Base-by-base conservation (phyloP, 2,888 invertebrate species). In the Xestia sexstrigata region DNA sequence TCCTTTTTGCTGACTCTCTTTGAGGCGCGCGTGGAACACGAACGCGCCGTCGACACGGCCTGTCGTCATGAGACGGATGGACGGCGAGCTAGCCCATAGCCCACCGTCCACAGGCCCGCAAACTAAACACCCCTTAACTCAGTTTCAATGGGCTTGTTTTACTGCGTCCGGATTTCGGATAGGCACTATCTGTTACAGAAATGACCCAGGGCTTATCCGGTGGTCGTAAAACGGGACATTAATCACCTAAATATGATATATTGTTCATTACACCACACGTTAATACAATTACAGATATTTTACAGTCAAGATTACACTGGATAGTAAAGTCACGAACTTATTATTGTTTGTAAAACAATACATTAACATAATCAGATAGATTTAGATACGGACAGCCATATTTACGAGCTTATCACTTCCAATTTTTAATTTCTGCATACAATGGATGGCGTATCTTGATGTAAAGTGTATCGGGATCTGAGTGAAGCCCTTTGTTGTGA, bases 361-460 rank as follows among this genome's bases (percentile, higher is more conserved):
- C 60, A 83, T 88, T 86, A 66, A 30, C 79, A 81, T 83, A 84
- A 83, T 79, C 81, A 66, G 79, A 81, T 75, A 80, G 58, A 79
- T 88, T 82, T 67, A 69, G 71, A 82, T 86, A 84, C 1, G 17
- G 45, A 1, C 63, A 69, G 67, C 26, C 62, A 66, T 73, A 78
- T 82, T 79, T 73, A 84, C 30, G 68, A 63, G 66, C 70, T 75
- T 83, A 66, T 81, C 63, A 67, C 20, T 26, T 62, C n/a, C 20
- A 17, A 74, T 85, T 85, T 87, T 85, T 78, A 73, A 80, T 79
- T 78, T 84, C 74, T 82, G 72, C 75, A 83, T 76, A 88, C 84
- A 86, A 88, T 87, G 74, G 80, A 47, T 11, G 67, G 23, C 60
- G 49, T 87, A 87, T 87, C 86, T 52, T 78, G 85, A 85, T 87